Base-by-base conservation (phyloP, 2,113 vertebrate species). In the Ariopsis seemanni region DNA sequence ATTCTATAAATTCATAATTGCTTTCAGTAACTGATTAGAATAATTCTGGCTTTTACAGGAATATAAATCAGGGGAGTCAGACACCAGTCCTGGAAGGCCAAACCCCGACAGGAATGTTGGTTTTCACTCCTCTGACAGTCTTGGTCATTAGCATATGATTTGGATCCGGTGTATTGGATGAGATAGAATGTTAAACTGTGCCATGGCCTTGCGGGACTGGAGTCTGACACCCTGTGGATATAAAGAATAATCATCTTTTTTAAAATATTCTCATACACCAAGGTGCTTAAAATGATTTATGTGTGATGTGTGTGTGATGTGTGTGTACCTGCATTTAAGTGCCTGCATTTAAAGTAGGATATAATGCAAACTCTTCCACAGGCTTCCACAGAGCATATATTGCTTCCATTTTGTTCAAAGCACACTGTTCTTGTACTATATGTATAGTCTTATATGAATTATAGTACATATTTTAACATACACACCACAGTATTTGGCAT, bases 121-220 rank as follows among this genome's bases (percentile, higher is more conserved):
- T 58, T 80, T 80, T 30, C 27, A 58, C 7, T 80, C 25, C 74
- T 53, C 50, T 60, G 18, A 58, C 60, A 9, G 55, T 81, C 17
- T 22, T 81, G 78, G 18, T 60, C 55, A 81, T 81, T 60, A 81
- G 30, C 55, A 81, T 81, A 81, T 60, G 8, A 60, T 42, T 60
- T 34, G 57, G 18, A 60, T 34, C 27, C 42, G 17, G n/a, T 79
- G 75, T 79, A 79, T 15, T 27, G 52, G 25, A 27, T 79, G 75
- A 79, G 52, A 79, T 8, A 55, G 75, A 79, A 55, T 79, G 25
- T 17, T 79, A 55, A 79, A 55, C 75, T 79, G 52, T 27, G 14
- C 75, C 52, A 53, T 53, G n/a, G 75, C 79, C 79, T 42, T 81
- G 12, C 34, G 57, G 30, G 55, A 60, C 57, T 34, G 27, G 27